phyloP scores from a whole-genome alignment of 2,888 invertebrate species.

The Coenonympha glycerion region DNA sequence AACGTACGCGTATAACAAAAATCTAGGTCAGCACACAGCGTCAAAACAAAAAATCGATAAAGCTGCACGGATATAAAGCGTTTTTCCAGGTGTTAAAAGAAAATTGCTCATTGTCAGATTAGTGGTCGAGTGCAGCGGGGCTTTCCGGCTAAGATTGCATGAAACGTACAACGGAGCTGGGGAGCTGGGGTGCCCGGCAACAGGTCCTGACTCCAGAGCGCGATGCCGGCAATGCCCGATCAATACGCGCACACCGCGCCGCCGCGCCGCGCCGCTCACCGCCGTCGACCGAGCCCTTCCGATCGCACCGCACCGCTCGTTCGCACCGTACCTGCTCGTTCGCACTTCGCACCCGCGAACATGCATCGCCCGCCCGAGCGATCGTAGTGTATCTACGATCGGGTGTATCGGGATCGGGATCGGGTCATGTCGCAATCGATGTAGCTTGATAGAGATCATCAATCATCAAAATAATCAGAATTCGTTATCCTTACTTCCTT shows the following conservation, averaged over 20 bases:
- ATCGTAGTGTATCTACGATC: slow-evolving; percentile 8
- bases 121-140: slow-evolving; percentile 9
- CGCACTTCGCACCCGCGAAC: slow-evolving; percentile 23
- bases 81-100: not conserved
- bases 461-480: too few species aligned
- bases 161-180: slow-evolving; percentile 37
- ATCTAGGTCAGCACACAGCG: too few species aligned
- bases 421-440: slow-evolving; percentile 13
- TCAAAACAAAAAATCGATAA: too few species aligned
- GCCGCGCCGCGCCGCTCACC: slow-evolving; percentile 53
- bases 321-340: slow-evolving; percentile 7
- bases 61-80: not conserved
- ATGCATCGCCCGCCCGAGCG: slow-evolving; percentile 21
- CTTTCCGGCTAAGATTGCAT: slow-evolving; percentile 34
- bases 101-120: not conserved
- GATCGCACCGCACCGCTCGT: slow-evolving; percentile 10
- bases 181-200: slow-evolving; percentile 68
- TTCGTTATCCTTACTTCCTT: too few species aligned
- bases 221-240: slow-evolving; percentile 43
- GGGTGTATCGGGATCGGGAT: slow-evolving; percentile 11
- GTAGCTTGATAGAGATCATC: too few species aligned
- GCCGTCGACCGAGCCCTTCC: slow-evolving; percentile 25
- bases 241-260: slow-evolving; percentile 46
- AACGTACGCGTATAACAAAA: too few species aligned
- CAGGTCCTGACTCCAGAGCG: slow-evolving; percentile 64